These are phyloP conservation scores for Hesperophylax magnus DNA, from an alignment of 1,140 invertebrate genomes.

Conservation along the genomic window DNA sequence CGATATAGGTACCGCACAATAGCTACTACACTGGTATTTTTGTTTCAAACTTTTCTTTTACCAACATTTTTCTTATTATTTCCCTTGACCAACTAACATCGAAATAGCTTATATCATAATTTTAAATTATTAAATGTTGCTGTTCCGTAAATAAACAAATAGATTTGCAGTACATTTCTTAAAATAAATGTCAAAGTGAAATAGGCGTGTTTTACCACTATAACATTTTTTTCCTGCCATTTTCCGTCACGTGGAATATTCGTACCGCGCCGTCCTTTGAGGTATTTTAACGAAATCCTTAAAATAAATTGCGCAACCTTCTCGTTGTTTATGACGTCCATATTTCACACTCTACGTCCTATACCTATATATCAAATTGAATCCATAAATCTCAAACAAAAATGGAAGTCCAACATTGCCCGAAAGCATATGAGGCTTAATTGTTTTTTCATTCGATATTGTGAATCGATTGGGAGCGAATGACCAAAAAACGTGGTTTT, in stretches of 20 bases:
- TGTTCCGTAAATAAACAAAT: no score
- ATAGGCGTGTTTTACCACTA: no score
- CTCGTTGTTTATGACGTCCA: constrained; percentile 43
- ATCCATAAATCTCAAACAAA: constrained; percentile 44
- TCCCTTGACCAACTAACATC: no score
- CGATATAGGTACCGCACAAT: no score
- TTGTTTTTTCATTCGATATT: constrained; percentile 23
- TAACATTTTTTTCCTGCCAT: no score
- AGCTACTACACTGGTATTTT: no score
- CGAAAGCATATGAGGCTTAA: constrained; percentile 30
- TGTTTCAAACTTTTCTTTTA: no score
- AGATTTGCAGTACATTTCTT: no score
- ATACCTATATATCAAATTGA: constrained; percentile 43
- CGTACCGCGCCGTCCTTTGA: constrained; percentile 9
- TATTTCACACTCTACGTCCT: constrained; percentile 39
- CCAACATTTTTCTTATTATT: no score
- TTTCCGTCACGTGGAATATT: constrained; percentile 6
- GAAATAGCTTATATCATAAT: no score
- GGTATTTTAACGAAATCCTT: constrained; percentile 32
- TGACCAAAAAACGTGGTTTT: neutral
- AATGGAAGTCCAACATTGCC: constrained; percentile 13
- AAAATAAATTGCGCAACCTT: constrained; percentile 40
- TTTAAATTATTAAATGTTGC: no score
- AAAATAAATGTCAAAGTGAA: no score
- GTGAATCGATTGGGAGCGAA: neutral